Percentiles rank a stretch among this genome's conserved stretches.
These are phyloP conservation scores for Sinodicranocentrus sp. DNA, from an alignment of 2,888 invertebrate species.

Conservation along the genomic window DNA sequence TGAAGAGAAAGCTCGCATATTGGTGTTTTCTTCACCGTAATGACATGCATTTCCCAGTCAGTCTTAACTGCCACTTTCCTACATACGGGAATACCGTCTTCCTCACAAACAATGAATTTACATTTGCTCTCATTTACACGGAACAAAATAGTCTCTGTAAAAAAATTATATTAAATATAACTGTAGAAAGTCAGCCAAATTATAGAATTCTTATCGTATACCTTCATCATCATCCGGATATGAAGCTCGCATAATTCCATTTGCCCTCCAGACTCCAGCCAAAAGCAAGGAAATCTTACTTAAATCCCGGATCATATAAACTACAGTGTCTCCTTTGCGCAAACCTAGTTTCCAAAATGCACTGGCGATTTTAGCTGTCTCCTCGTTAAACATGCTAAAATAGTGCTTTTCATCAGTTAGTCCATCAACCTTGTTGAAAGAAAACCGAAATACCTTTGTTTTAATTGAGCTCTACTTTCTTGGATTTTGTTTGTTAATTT, in stretches of 20 bases:
- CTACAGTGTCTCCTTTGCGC: slow-evolving; percentile 71
- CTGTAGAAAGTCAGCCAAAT: not conserved
- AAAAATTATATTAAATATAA: not conserved
- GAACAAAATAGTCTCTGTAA: slow-evolving; percentile 53
- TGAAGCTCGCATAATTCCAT: slow-evolving; percentile 40
- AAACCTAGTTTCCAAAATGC: slow-evolving; percentile 62
- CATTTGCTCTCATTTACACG: slow-evolving; percentile 38
- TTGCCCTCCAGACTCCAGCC: slow-evolving; percentile 58
- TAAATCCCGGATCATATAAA: slow-evolving; percentile 73
- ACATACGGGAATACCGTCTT: slow-evolving; percentile 49
- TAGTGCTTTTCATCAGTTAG: slow-evolving; percentile 82
- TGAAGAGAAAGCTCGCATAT: not conserved
- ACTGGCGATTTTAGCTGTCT: slow-evolving; percentile 55
- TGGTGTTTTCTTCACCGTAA: slow-evolving; percentile 48
- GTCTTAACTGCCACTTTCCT: slow-evolving; percentile 35
- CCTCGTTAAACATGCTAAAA: slow-evolving; percentile 78
- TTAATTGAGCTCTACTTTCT: too few relatives aligned
- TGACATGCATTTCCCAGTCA: slow-evolving; percentile 68
- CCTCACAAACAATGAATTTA: slow-evolving; percentile 71
- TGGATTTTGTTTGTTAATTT: not conserved
- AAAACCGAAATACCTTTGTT: not conserved
- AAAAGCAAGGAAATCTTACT: slow-evolving; percentile 65
- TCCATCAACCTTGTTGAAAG: slow-evolving; percentile 80
- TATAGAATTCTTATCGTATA: not conserved
- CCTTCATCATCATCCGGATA: slow-evolving; percentile 24